These are phyloP conservation scores for Orchestia grillus DNA, from an alignment of 1,140 invertebrate genomes.

Conservation along the genomic window DNA sequence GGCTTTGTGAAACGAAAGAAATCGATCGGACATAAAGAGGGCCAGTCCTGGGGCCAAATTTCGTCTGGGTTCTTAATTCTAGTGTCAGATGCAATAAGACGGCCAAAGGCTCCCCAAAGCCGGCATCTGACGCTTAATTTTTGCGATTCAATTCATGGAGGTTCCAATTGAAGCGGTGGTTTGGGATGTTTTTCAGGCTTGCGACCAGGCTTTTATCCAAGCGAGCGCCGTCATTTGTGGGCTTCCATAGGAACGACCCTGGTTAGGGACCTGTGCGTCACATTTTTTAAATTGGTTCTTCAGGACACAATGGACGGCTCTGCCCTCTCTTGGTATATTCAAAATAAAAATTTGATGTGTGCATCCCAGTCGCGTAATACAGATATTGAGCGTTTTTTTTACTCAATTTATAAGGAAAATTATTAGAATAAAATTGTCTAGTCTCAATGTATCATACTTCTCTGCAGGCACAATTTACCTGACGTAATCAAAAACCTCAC, in stretches of 20 bases:
- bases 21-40: constrained; percentile 48
- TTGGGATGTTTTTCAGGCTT: constrained; percentile 36
- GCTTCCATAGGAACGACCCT: neutral
- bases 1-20: constrained; percentile 13
- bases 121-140: constrained; percentile 52
- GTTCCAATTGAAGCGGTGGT: constrained; percentile 35
- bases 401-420: neutral
- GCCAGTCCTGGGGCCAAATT: constrained; percentile 33
- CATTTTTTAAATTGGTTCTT: constrained; percentile 35
- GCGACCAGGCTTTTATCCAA: constrained; percentile 19
- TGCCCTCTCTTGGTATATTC: neutral
- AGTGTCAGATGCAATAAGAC: constrained; percentile 54
- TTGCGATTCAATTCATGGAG: constrained; percentile 55
- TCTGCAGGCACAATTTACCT: too few species aligned
- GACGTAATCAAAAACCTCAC: too few species aligned
- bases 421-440: neutral
- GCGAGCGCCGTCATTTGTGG: neutral
- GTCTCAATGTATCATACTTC: neutral
- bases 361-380: neutral
- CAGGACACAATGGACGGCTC: neutral
- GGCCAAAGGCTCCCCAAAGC: constrained; percentile 45
- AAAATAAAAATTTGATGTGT: neutral
- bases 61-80: constrained; percentile 41
- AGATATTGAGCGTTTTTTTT: neutral
- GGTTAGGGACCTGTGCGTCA: neutral